Base-by-base conservation (phyloP, 2,113 vertebrate species). In the Pongo abelii region DNA sequence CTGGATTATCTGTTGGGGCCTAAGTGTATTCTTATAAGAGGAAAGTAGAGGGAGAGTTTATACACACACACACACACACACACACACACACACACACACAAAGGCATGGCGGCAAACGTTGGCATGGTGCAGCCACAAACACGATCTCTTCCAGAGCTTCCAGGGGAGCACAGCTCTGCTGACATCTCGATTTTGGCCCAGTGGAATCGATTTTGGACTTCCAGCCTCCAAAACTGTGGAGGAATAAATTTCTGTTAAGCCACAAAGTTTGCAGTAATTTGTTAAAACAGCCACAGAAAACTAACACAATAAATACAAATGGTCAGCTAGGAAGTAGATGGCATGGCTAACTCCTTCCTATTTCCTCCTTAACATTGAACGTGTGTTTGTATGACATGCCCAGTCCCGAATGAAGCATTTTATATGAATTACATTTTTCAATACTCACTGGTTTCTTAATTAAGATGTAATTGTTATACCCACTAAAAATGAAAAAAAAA, bases 401-500 rank as follows among this genome's bases (percentile, higher is more conserved):
- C 48, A 38, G 69, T 46, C 64, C 5, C 32, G 50, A 25, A 83
- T 67, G 25, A 86, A 85, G 22, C 10, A 89, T 18, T 91, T 52
- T 25, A 35, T 32, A 46, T 43, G 43, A 4, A 50, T 91, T 48
- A 13, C 20, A 87, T 87, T 11, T 89, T 94, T 92, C 18, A 94
- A 61, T n/a, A 79, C 2, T 64, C 50, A 74, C n/a, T 59, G 48
- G 5, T 43, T 96, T 27, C 77, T 17, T 61, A 92, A 38, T 74
- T 52, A 84, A 2, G 11, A 30, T 77, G 50, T 6, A 55, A 87
- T 70, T 74, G 20, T 67, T 84, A 92, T 30, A 84, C 2, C 6
- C 46, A 38, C 77, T 93, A 23, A 38, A 95, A 72, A 88, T 78
- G 70, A 17, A 50, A 64, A 30, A 38, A 38, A 75, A 93, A 48